Evolutionary conservation across 2,113 vertebrate genomes (phyloP), one percentile per base, ranked within the genome.

Genomic region (Prionailurus bengalensis): DNA sequence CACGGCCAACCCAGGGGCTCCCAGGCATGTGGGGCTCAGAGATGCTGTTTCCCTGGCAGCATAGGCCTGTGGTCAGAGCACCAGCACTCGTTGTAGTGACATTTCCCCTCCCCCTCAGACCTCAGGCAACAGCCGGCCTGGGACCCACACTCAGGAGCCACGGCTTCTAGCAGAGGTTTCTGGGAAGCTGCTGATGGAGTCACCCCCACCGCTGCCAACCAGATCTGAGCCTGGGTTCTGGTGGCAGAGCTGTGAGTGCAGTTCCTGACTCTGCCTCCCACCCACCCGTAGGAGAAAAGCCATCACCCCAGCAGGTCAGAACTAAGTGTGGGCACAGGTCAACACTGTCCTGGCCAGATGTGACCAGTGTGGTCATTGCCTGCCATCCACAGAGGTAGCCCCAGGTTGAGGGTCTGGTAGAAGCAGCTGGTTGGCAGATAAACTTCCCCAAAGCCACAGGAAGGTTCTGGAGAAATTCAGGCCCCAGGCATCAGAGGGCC

Each of bases 111-210:
- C n/a, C 16, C 27, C 23, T 51, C 17, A 33, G 51, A 51, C 94
- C 82, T 78, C 25, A 39, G 73, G 66, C 7, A 0, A 17, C 66
- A 94, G 48, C 78, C 45, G 79, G 66, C 83, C 70, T 78, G 25
- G 25, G 8, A 39, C 73, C 42, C 21, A 9, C 0, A 25, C 51
- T 90, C 21, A 36, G 23, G 63, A 83, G 9, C 53, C 55, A 7
- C 13, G 4, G 17, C 81, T 89, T 13, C 65, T 39, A 29, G 25
- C 63, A 78, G 15, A 78, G 55, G 73, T 39, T 82, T 74, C 93
- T 94, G 73, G 79, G 76, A 58, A 70, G 55, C 68, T 94, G 61
- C 73, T 84, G 4, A 53, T 82, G 13, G 74, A 73, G n/a, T 81
- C 23, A 17, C 53, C 39, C 19, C 2, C 1, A 15, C 36, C 12